phyloP scores from a whole-genome alignment of 2,113 vertebrate species.

The Crotalus helleri region DNA sequence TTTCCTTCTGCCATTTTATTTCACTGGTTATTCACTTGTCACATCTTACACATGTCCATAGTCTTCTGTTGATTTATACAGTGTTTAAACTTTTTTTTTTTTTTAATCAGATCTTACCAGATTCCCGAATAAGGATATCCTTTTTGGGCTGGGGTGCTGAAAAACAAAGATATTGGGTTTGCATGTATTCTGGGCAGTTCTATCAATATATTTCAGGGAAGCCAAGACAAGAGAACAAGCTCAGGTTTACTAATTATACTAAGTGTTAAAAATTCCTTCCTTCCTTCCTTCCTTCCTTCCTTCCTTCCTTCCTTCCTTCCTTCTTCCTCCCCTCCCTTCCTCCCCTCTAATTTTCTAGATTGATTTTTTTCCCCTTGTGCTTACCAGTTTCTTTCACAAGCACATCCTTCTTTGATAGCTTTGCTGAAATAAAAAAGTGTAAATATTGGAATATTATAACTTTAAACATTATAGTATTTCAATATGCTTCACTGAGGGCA shows the following conservation, averaged over 20 bases:
- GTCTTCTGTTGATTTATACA: neutral
- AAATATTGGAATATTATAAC: neutral
- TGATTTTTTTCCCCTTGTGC: neutral
- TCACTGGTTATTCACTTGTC: neutral
- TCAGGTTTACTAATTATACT: neutral
- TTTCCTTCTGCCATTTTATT: neutral
- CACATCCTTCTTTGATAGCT: constrained; percentile 22
- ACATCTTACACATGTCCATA: neutral
- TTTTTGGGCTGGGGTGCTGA: neutral
- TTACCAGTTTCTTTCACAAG: constrained; percentile 5
- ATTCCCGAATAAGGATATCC: neutral
- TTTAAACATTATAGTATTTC: neutral
- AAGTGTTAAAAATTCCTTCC: neutral
- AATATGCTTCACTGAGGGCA: neutral
- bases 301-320: neutral
- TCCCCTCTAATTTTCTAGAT: neutral
- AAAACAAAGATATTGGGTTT: neutral
- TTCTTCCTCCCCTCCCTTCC: neutral
- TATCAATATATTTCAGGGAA: neutral
- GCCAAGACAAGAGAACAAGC: neutral
- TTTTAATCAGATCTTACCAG: neutral
- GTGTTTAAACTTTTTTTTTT: neutral
- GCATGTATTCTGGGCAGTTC: neutral
- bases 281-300: neutral
- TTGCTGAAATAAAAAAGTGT: constrained; percentile 35